Evolutionary conservation across 2,113 vertebrate genomes (phyloP).

Genomic region (Platysternon megacephalum): DNA sequence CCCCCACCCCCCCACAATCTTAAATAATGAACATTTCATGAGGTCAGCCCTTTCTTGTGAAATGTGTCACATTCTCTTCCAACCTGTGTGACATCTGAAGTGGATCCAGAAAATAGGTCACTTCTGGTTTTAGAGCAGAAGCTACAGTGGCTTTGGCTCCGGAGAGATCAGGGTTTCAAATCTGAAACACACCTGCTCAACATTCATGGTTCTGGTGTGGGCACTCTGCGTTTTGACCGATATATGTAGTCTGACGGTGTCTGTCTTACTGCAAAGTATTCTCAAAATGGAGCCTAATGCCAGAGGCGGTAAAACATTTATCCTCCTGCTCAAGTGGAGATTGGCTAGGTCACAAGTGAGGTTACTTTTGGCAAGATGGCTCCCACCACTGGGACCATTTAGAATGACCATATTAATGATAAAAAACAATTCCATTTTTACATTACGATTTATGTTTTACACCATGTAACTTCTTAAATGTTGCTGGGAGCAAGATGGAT

Average conservation of each 20-base stretch:
- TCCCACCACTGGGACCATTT: constrained; percentile 33
- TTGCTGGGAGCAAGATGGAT: constrained; percentile 53
- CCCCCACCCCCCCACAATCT: not conserved
- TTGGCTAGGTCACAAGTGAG: constrained; percentile 33
- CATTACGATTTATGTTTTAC: constrained; percentile 54
- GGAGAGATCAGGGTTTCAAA: fast-evolving
- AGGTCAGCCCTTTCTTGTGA: not conserved
- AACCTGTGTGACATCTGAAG: not conserved
- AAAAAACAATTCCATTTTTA: constrained; percentile 50
- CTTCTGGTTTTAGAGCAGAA: not conserved
- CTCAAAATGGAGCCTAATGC: not conserved
- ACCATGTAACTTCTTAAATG: constrained; percentile 52
- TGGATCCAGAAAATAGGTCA: not conserved
- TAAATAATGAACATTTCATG: not conserved
- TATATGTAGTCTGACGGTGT: fast-evolving
- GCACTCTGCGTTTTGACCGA: fast-evolving
- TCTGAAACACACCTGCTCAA: not conserved
- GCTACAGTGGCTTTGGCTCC: not conserved
- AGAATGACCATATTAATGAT: constrained; percentile 44
- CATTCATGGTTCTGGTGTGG: not conserved
- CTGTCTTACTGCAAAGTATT: not conserved
- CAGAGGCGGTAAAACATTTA: fast-evolving
- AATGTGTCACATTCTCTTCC: fast-evolving
- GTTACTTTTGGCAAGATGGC: constrained; percentile 38
- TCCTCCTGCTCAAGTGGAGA: not conserved